phyloP scores from a whole-genome alignment of 2,113 vertebrate genomes.

The Isichthys henryi region DNA sequence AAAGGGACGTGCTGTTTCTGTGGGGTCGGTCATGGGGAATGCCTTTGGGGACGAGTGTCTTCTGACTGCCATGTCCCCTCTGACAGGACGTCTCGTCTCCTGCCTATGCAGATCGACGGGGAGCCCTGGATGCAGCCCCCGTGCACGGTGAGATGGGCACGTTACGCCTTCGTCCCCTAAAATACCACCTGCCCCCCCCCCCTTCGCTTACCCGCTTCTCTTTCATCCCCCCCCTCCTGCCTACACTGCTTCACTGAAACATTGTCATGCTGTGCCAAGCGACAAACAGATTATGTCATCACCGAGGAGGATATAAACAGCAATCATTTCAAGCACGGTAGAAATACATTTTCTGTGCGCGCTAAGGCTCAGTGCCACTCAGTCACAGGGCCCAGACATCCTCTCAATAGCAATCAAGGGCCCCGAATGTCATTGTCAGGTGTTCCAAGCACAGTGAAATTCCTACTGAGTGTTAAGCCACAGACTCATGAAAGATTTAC shows the following conservation, averaged over 20 bases:
- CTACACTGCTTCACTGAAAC: slow-evolving; percentile 24
- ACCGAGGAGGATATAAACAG: slow-evolving; percentile 26
- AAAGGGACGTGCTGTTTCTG: neutral
- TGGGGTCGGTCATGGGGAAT: neutral
- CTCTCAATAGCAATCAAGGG: neutral
- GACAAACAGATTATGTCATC: slow-evolving; percentile 26
- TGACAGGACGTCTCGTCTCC: slow-evolving; percentile 76
- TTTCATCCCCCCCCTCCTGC: neutral
- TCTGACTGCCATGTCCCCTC: slow-evolving; percentile 18
- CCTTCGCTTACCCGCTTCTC: neutral
- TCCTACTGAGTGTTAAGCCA: neutral
- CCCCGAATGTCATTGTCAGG: neutral
- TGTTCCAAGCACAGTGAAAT: neutral
- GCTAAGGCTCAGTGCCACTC: neutral
- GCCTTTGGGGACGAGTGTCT: neutral
- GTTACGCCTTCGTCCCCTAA: neutral
- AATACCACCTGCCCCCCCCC: neutral
- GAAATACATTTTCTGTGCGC: slow-evolving; percentile 6
- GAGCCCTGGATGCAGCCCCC: slow-evolving; percentile 96
- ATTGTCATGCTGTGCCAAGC: slow-evolving; percentile 31
- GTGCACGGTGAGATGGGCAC: slow-evolving; percentile 70
- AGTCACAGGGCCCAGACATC: neutral
- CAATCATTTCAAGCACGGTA: slow-evolving; percentile 30
- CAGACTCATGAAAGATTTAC: neutral
- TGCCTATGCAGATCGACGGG: slow-evolving; percentile 96